Evolutionary conservation across 2,113 vertebrate genomes (phyloP).

Genomic region (Neopipo cinnamomea): DNA sequence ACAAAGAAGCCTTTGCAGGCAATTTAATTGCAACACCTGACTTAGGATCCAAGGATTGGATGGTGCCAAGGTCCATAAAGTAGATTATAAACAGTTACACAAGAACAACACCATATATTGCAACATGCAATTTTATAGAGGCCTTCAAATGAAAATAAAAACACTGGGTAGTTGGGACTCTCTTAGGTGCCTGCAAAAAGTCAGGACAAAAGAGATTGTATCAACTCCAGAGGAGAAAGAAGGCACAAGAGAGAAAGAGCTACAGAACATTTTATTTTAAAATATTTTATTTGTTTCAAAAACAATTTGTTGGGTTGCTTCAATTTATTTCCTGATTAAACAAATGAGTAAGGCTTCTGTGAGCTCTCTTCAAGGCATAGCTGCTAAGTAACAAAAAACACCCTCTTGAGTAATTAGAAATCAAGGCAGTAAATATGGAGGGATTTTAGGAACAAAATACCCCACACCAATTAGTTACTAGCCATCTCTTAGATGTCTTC

Average conservation of each 20-base stretch:
- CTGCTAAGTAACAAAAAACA: neutral
- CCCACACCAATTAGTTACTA: neutral
- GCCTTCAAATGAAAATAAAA: constrained; percentile 44
- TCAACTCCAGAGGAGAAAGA: neutral
- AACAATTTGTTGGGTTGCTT: neutral
- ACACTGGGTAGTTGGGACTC: neutral
- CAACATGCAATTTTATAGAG: constrained; percentile 1
- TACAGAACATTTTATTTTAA: neutral
- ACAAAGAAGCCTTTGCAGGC: neutral
- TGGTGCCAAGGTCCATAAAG: constrained; percentile 48
- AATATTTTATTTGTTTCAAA: neutral
- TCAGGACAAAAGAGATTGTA: neutral
- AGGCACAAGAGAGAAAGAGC: neutral
- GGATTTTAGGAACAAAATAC: constrained; percentile 21
- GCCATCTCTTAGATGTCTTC: neutral
- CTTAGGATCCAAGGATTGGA: neutral
- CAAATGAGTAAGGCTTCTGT: neutral
- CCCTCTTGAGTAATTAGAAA: neutral
- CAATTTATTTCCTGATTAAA: neutral
- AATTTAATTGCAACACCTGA: constrained; percentile 13
- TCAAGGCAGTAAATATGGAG: neutral
- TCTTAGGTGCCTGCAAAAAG: neutral
- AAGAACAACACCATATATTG: neutral
- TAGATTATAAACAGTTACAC: constrained; percentile 58
- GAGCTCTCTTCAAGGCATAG: neutral